phyloP scores from a whole-genome alignment of 2,888 invertebrate genomes.

The Siphlonurus alternatus region DNA sequence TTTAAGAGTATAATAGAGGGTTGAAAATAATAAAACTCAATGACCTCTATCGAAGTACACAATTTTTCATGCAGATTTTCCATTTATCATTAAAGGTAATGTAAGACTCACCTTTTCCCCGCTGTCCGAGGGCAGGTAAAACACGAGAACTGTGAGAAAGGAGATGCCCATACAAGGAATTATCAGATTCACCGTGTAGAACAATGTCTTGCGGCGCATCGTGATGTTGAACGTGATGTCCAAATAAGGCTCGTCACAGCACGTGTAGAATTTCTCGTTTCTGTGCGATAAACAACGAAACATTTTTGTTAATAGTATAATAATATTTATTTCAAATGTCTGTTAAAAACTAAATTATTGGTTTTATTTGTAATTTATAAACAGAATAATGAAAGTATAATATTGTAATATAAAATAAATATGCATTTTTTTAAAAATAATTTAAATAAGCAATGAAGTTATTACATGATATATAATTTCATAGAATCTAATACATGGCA shows the following conservation, averaged over 20 bases:
- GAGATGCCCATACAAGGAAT: slow-evolving; percentile 96
- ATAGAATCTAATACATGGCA: too few species aligned
- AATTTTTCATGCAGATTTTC: too few species aligned
- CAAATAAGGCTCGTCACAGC: slow-evolving; percentile 91
- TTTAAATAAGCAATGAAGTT: too few species aligned
- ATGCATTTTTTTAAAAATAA: too few species aligned
- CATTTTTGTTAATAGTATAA: not conserved
- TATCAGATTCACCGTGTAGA: slow-evolving; percentile 93
- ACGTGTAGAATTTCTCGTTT: slow-evolving; percentile 88
- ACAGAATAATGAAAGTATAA: not conserved
- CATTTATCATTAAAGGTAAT: too few species aligned
- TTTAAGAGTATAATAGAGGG: too few species aligned
- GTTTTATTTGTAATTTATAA: not conserved
- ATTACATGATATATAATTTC: too few species aligned
- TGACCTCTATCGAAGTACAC: too few species aligned
- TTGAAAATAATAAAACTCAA: too few species aligned
- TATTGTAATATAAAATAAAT: too few species aligned
- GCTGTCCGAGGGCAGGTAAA: slow-evolving; percentile 93
- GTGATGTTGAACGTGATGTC: slow-evolving; percentile 98
- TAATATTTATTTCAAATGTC: too few species aligned
- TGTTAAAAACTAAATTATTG: not conserved
- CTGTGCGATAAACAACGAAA: slow-evolving; percentile 31
- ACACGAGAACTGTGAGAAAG: slow-evolving; percentile 90
- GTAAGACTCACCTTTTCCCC: slow-evolving; percentile 83
- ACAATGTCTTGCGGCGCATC: slow-evolving; percentile 86